These are phyloP conservation scores for Loris lydekkerianus DNA, from an alignment of 2,797 vertebrate genomes.

Conservation along the genomic window DNA sequence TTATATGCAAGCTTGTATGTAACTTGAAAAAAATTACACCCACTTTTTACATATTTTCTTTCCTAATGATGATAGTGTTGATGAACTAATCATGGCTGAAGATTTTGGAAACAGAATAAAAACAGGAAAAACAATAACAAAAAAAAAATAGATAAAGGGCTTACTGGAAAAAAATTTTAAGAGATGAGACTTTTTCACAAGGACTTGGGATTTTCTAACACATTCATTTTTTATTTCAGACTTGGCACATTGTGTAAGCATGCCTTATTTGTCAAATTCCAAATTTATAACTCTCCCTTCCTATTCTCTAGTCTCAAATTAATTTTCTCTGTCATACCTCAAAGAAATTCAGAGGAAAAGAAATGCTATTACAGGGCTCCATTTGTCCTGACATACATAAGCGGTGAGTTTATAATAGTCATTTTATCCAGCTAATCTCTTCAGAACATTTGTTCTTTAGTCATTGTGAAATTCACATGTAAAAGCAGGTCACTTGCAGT, in stretches of 20 bases:
- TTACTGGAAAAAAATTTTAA: not conserved
- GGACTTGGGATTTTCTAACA: slow-evolving; percentile 69
- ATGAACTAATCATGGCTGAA: slow-evolving; percentile 22
- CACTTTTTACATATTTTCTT: not conserved
- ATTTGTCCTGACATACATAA: slow-evolving; percentile 78
- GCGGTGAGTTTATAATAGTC: slow-evolving; percentile 80
- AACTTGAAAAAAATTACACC: not conserved
- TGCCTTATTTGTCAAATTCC: slow-evolving; percentile 79
- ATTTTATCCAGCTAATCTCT: slow-evolving; percentile 78
- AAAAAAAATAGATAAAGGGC: not conserved
- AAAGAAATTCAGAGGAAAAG: slow-evolving; percentile 71
- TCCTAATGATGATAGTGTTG: not conserved
- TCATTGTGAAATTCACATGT: slow-evolving; percentile 70
- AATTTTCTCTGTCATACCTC: slow-evolving; percentile 79
- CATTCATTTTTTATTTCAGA: slow-evolving; percentile 77
- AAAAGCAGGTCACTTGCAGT: slow-evolving; percentile 78
- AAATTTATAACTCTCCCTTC: slow-evolving; percentile 76
- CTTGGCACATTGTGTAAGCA: slow-evolving; percentile 73
- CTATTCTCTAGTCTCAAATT: slow-evolving; percentile 79
- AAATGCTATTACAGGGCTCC: slow-evolving; percentile 60
- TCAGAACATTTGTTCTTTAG: slow-evolving; percentile 77
- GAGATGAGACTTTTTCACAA: slow-evolving; percentile 46
- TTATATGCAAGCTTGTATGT: not conserved
- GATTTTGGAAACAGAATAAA: not conserved
- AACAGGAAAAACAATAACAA: not conserved